Evolutionary conservation across 1,140 invertebrate species (phyloP).

Genomic region (Lordiphosa collinella): DNA sequence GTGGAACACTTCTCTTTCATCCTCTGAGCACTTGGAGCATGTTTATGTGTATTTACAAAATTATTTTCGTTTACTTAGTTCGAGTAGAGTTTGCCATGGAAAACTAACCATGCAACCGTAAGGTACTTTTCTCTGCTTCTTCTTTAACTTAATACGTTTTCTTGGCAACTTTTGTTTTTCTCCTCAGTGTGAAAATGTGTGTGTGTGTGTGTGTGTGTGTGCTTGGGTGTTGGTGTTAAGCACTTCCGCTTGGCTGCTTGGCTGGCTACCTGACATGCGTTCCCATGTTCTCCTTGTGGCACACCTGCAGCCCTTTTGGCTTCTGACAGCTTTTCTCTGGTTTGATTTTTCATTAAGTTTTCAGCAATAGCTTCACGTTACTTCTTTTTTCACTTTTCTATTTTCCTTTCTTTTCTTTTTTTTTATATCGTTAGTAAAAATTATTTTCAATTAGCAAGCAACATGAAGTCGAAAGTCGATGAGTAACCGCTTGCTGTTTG

Average conservation of each 20-base stretch:
- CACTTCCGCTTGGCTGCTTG: conserved; percentile 16
- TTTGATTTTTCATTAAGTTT: conserved; percentile 14
- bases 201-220: conserved; percentile 5
- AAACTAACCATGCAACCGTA: conserved; percentile 3
- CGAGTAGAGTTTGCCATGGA: conserved; percentile 5
- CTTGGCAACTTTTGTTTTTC: conserved; percentile 8
- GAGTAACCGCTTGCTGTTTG: neutral
- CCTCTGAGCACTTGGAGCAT: conserved; percentile 2
- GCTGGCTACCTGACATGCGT: conserved; percentile 12
- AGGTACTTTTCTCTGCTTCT: neutral
- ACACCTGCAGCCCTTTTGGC: neutral
- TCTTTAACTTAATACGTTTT: conserved; percentile 2
- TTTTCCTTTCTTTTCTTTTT: neutral
- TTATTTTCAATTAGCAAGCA: conserved; percentile 27
- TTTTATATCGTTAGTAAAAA: conserved; percentile 4
- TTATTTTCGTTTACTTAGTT: conserved; percentile 13
- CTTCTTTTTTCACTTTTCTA: neutral
- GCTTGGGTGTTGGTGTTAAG: conserved; percentile 15
- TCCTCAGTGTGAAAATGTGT: neutral
- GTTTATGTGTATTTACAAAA: conserved; percentile 11
- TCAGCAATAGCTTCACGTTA: conserved; percentile 2
- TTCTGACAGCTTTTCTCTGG: neutral
- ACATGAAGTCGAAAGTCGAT: conserved; percentile 9
- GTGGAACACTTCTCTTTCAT: neutral
- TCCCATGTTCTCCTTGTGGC: neutral